These are phyloP conservation scores for Chrysomela aeneicollis DNA, from an alignment of 2,888 invertebrate genomes.

Conservation along the genomic window DNA sequence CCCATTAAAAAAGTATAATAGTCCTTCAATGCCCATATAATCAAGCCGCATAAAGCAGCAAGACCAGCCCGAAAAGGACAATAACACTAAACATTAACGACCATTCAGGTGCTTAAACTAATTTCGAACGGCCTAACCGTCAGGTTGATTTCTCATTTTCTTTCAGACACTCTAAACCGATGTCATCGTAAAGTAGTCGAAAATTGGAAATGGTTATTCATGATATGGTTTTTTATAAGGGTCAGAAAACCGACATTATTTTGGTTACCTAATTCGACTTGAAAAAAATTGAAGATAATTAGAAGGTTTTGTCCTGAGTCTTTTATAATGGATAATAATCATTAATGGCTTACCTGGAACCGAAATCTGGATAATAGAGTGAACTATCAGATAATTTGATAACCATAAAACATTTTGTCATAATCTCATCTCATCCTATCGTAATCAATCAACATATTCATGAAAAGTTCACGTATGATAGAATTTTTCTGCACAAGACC, in stretches of 20 bases:
- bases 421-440: too few species aligned
- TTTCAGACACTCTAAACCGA: slow-evolving; percentile 34
- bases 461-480: too few species aligned
- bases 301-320: slow-evolving; percentile 22
- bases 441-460: too few species aligned
- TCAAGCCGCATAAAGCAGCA: slow-evolving; percentile 34
- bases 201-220: slow-evolving; percentile 29
- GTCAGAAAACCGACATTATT: slow-evolving; percentile 29
- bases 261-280: slow-evolving; percentile 32
- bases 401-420: too few species aligned
- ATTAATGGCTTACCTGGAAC: slow-evolving; percentile 19
- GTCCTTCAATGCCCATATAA: slow-evolving; percentile 6
- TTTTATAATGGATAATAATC: slow-evolving; percentile 26
- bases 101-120: slow-evolving; percentile 42
- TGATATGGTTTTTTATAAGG: slow-evolving; percentile 23
- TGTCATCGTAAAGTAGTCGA: slow-evolving; percentile 39
- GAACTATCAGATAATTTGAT: not conserved
- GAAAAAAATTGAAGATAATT: slow-evolving; percentile 27
- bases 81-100: slow-evolving; percentile 47
- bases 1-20: slow-evolving; percentile 7
- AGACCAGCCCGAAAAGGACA: slow-evolving; percentile 16
- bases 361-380: not conserved
- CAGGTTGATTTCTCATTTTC: slow-evolving; percentile 27
- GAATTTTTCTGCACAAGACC: too few species aligned
- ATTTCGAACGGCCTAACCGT: slow-evolving; percentile 37